Evolutionary conservation across 2,888 invertebrate species (phyloP).

Genomic region (Drosophila helvetica): DNA sequence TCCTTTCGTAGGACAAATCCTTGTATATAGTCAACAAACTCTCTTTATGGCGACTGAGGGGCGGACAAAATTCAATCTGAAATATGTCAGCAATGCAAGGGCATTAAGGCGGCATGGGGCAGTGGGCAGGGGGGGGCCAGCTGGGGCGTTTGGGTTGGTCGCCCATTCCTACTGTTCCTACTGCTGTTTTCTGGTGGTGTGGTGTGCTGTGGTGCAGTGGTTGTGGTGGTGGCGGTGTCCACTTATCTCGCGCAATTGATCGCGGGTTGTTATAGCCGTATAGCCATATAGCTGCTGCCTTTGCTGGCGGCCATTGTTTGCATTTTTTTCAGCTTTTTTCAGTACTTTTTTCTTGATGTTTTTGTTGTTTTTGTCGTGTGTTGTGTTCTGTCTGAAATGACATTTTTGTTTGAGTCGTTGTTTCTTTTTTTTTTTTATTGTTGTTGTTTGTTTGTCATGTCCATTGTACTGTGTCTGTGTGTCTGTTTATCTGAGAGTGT

Average conservation of each 20-base stretch:
- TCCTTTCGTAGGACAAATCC: not conserved
- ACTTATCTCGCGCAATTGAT: slow-evolving; percentile 78
- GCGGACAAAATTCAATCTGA: slow-evolving; percentile 35
- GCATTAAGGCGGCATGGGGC: slow-evolving; percentile 7
- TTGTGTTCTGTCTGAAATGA: slow-evolving; percentile 65
- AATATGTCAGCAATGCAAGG: slow-evolving; percentile 48
- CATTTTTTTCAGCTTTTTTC: slow-evolving; percentile 44
- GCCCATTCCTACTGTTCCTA: slow-evolving; percentile 24
- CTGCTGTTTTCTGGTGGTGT: slow-evolving; percentile 24
- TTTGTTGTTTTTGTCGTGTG: slow-evolving; percentile 34
- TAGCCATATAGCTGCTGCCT: slow-evolving; percentile 9
- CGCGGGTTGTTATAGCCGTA: slow-evolving; percentile 47
- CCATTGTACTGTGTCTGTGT: slow-evolving; percentile 11
- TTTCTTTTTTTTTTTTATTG: slow-evolving; percentile 35
- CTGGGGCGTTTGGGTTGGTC: slow-evolving; percentile 35
- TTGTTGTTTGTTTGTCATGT: slow-evolving; percentile 36
- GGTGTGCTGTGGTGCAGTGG: slow-evolving; percentile 21
- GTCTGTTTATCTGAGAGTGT: not conserved
- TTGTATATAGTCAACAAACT: not conserved
- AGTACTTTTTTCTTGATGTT: slow-evolving; percentile 17
- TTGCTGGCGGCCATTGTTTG: slow-evolving; percentile 71
- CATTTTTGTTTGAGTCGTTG: slow-evolving; percentile 53
- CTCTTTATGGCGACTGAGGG: not conserved
- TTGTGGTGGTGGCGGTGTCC: slow-evolving; percentile 53
- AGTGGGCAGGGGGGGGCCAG: slow-evolving; percentile 15